Conservation (phyloP, 1,140 invertebrate genomes). For the Drosophila parvula region DNA sequence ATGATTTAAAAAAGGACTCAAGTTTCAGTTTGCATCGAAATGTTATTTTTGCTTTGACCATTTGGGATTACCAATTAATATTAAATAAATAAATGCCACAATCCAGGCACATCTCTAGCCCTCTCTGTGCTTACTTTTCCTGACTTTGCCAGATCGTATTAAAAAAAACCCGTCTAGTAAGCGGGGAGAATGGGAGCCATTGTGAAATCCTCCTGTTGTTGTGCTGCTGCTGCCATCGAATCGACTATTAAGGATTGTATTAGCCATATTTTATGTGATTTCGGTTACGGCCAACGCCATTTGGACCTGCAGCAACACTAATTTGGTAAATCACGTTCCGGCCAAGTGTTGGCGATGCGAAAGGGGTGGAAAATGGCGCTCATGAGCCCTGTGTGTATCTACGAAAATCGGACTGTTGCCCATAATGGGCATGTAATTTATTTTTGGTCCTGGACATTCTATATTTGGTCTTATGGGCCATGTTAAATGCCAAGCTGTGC, state of each 20-base stretch:
- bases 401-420: slow-evolving; percentile 47
- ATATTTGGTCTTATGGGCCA: slow-evolving; percentile 53
- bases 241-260: slow-evolving; percentile 35
- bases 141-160: no score
- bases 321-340: slow-evolving; percentile 52
- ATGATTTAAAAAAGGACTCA: not conserved
- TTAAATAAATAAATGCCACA: no score
- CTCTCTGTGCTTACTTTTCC: no score
- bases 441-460: slow-evolving; percentile 53
- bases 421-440: slow-evolving; percentile 53
- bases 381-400: slow-evolving; percentile 34
- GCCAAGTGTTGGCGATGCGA: slow-evolving; percentile 29
- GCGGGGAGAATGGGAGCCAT: not conserved
- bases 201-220: slow-evolving; percentile 12
- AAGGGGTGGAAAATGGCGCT: slow-evolving; percentile 25
- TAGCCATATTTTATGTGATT: slow-evolving; percentile 48
- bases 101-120: no score
- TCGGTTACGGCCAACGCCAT: slow-evolving; percentile 34
- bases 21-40: no score
- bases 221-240: slow-evolving; percentile 2
- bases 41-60: not conserved
- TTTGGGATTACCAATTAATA: not conserved
- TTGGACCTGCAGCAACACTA: slow-evolving; percentile 50
- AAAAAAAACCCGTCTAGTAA: not conserved
- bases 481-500: slow-evolving; percentile 54